These are phyloP conservation scores for Eupithecia pulchellata DNA, from an alignment of 2,888 invertebrate genomes.

Conservation along the genomic window DNA sequence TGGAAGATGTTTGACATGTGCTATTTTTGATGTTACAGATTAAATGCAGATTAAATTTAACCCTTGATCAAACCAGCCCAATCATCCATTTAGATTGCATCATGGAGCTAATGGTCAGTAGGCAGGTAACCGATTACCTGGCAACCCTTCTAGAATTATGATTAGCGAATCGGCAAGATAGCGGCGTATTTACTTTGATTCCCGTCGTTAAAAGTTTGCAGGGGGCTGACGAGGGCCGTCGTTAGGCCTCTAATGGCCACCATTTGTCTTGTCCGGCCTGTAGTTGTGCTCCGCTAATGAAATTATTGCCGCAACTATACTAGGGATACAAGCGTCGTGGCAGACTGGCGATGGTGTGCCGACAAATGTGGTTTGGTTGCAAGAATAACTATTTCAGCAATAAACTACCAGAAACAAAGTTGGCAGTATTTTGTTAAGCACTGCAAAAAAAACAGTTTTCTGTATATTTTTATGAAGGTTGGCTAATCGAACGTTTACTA, in stretches of 20 bases:
- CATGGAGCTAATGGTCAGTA: constrained; percentile 49
- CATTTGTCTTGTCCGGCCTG: constrained; percentile 86
- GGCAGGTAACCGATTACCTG: constrained; percentile 58
- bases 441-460: no score
- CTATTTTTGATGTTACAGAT: not conserved
- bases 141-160: constrained; percentile 79
- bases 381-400: no score
- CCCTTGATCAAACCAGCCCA: not conserved
- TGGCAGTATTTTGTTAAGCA: no score
- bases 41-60: constrained; percentile 4
- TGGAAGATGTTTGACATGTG: not conserved
- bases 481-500: no score
- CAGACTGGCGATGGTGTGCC: not conserved
- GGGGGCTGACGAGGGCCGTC: constrained; percentile 81
- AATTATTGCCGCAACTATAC: constrained; percentile 86
- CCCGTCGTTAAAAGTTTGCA: constrained; percentile 84
- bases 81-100: constrained; percentile 18
- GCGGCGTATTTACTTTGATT: constrained; percentile 85
- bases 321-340: constrained; percentile 43
- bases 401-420: no score
- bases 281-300: constrained; percentile 85
- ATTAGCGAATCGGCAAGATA: constrained; percentile 84
- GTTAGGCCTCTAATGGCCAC: constrained; percentile 84
- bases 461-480: no score
- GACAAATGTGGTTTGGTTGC: not conserved